phyloP scores from a whole-genome alignment of 2,113 vertebrate genomes.

The Salminus brasiliensis region DNA sequence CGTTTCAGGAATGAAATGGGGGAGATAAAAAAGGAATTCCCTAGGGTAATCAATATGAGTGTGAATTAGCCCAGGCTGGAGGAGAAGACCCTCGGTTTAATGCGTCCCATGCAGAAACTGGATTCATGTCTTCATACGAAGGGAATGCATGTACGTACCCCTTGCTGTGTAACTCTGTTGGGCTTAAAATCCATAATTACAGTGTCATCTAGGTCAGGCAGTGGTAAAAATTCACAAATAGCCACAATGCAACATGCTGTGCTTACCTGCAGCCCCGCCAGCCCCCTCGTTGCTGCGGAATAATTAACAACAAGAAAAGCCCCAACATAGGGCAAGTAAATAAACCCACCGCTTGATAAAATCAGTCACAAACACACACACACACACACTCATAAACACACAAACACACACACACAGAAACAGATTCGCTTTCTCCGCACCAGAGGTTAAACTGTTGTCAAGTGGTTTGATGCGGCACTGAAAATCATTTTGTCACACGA shows the following conservation, averaged over 20 bases:
- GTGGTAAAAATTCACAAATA: no score
- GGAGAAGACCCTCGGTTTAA: slow-evolving; percentile 49
- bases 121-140: slow-evolving; percentile 48
- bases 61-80: slow-evolving; percentile 75
- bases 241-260: no score
- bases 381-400: slow-evolving; percentile 19
- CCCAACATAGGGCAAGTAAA: slow-evolving; percentile 28
- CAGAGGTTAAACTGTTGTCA: slow-evolving; percentile 59
- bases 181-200: background rate
- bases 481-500: slow-evolving; percentile 59
- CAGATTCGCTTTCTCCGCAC: slow-evolving; percentile 29
- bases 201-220: no score
- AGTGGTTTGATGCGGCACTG: slow-evolving; percentile 51
- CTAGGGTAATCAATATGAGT: slow-evolving; percentile 73
- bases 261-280: no score
- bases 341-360: slow-evolving; percentile 35
- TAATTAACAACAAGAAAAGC: background rate
- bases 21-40: slow-evolving; percentile 76
- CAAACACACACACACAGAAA: slow-evolving; percentile 25
- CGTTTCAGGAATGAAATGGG: slow-evolving; percentile 78
- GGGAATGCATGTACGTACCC: background rate
- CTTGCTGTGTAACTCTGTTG: background rate
- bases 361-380: background rate
- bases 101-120: background rate
- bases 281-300: background rate